Percentiles rank a stretch among this genome's conserved stretches.
These are phyloP conservation scores for Mormyrus proboscirostris DNA, from an alignment of 2,797 vertebrate species.

Conservation along the genomic window DNA sequence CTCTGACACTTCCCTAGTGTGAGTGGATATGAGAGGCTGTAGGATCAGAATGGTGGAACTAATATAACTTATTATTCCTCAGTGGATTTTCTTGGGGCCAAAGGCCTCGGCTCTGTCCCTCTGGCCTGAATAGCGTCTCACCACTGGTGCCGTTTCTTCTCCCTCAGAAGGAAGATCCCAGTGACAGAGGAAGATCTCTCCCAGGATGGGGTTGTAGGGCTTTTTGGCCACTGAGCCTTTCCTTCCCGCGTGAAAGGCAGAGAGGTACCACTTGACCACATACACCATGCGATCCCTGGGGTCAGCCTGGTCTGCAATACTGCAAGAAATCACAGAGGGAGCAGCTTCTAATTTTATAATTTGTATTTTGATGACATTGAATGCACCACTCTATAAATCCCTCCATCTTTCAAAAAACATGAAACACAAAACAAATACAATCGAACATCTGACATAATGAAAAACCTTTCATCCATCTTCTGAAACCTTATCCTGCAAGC, in stretches of 20 bases:
- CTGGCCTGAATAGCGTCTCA: constrained; percentile 34
- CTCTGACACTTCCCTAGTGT: background rate
- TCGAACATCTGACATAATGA: no score
- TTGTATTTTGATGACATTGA: no score
- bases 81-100: background rate
- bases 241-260: constrained; percentile 94
- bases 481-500: no score
- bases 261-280: constrained; percentile 96
- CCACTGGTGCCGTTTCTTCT: constrained; percentile 66
- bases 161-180: constrained; percentile 81
- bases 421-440: no score
- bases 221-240: constrained; percentile 98
- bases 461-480: no score
- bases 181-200: constrained; percentile 94
- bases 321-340: constrained; percentile 37
- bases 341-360: background rate
- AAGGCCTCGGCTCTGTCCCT: background rate
- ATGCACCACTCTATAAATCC: no score
- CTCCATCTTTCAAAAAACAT: no score
- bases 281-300: constrained; percentile 90
- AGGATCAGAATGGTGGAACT: background rate
- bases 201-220: constrained; percentile 95
- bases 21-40: background rate
- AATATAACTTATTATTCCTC: background rate
- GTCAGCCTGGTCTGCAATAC: constrained; percentile 89